Percentiles rank a stretch among this genome's conserved stretches.
These are phyloP conservation scores for Oryzias javanicus DNA, from an alignment of 2,113 vertebrate species.

Conservation along the genomic window DNA sequence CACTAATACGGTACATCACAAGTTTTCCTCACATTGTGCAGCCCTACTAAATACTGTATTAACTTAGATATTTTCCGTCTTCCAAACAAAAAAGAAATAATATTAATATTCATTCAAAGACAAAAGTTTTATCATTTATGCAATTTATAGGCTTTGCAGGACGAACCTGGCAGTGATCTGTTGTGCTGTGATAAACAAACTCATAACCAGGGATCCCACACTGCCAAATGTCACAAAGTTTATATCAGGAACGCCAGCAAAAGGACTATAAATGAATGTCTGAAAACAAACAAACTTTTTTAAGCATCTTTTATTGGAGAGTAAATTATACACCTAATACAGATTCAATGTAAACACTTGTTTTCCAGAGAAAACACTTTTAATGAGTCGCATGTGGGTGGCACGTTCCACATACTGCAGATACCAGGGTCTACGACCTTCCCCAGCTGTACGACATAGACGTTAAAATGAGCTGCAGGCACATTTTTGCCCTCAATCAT, in stretches of 20 bases:
- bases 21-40: no score
- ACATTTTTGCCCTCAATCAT: slow-evolving; percentile 5
- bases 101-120: no score
- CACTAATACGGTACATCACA: no score
- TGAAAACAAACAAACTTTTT: background rate
- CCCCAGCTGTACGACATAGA: background rate
- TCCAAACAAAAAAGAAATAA: no score
- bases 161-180: no score
- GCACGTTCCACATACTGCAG: slow-evolving; percentile 1
- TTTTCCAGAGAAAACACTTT: slow-evolving; percentile 14
- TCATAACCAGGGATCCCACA: background rate
- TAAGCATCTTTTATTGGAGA: slow-evolving; percentile 3
- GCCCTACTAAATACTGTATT: no score
- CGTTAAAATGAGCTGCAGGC: background rate
- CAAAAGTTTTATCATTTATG: no score
- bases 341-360: slow-evolving; percentile 1
- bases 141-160: no score
- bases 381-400: slow-evolving; percentile 4
- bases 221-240: background rate
- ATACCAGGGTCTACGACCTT: background rate
- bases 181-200: no score
- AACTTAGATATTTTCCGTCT: no score
- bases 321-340: background rate
- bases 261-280: slow-evolving; percentile 1
- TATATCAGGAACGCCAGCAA: background rate